Evolutionary conservation across 2,113 vertebrate species (phyloP).

Genomic region (Chlorodrepanis virens): DNA sequence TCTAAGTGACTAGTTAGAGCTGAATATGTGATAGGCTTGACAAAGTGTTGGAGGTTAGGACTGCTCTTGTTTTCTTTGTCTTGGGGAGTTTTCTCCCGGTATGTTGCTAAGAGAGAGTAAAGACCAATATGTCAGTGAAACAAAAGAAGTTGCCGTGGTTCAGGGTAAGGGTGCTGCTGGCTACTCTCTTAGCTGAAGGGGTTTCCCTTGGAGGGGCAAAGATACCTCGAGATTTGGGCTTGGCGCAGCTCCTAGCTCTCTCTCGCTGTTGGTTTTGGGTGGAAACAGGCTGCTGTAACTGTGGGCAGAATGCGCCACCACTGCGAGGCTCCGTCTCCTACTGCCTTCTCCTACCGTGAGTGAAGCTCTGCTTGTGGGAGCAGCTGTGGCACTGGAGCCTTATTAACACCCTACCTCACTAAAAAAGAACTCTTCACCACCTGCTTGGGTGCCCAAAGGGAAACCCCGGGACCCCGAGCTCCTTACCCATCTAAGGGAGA

Average conservation of each 20-base stretch:
- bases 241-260: accelerated
- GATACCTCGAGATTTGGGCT: accelerated
- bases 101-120: neutral
- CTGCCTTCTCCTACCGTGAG: accelerated
- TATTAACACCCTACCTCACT: neutral
- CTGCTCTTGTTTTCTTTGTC: neutral
- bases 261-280: accelerated
- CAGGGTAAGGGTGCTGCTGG: neutral
- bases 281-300: neutral
- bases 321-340: accelerated
- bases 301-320: accelerated
- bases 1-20: neutral
- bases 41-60: neutral
- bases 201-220: neutral
- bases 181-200: neutral
- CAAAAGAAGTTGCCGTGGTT: neutral
- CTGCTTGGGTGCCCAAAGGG: accelerated
- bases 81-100: neutral
- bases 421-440: neutral
- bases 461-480: neutral
- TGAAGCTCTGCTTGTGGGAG: neutral
- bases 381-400: accelerated
- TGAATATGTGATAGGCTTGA: slow-evolving; percentile 5
- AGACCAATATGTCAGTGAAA: accelerated
- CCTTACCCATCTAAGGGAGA: too few species aligned